These are phyloP conservation scores for Lindbergichthys nudifrons DNA, from an alignment of 2,797 vertebrate species.

Conservation along the genomic window DNA sequence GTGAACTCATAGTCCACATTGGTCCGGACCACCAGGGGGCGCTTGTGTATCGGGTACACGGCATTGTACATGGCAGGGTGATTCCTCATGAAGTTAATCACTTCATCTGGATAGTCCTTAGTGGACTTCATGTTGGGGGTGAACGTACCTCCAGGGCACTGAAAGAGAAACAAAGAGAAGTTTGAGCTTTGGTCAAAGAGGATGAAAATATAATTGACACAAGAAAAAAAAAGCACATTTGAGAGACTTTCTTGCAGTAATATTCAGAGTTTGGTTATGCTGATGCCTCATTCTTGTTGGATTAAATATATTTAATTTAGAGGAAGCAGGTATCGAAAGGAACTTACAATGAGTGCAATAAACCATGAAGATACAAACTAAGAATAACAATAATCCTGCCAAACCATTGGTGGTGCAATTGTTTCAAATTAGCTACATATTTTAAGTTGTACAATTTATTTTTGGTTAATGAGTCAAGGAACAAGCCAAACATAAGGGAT, in stretches of 20 bases:
- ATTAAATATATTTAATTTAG: background rate
- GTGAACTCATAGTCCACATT: constrained; percentile 97
- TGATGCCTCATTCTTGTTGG: constrained; percentile 34
- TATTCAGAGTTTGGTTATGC: constrained; percentile 24
- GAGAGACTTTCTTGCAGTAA: background rate
- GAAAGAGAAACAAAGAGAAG: constrained; percentile 31
- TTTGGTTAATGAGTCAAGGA: too few species aligned
- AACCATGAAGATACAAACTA: too few species aligned
- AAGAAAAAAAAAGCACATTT: constrained; percentile 18
- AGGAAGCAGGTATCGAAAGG: too few species aligned
- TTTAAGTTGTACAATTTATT: too few species aligned
- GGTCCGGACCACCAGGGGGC: constrained; percentile 95
- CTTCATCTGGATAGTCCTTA: constrained; percentile 98
- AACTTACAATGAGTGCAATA: too few species aligned
- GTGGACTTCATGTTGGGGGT: constrained; percentile 99
- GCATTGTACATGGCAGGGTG: constrained; percentile 98
- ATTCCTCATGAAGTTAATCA: constrained; percentile 98
- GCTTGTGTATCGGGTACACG: constrained; percentile 95
- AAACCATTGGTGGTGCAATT: too few species aligned
- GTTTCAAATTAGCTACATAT: too few species aligned
- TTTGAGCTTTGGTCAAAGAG: background rate
- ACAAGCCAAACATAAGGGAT: too few species aligned
- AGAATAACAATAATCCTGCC: too few species aligned
- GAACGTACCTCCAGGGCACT: constrained; percentile 98
- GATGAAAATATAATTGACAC: background rate